Base-by-base conservation (phyloP, 30 jellyfish, hydroid and myxozoan genomes). In the Aurelia aurita region DNA sequence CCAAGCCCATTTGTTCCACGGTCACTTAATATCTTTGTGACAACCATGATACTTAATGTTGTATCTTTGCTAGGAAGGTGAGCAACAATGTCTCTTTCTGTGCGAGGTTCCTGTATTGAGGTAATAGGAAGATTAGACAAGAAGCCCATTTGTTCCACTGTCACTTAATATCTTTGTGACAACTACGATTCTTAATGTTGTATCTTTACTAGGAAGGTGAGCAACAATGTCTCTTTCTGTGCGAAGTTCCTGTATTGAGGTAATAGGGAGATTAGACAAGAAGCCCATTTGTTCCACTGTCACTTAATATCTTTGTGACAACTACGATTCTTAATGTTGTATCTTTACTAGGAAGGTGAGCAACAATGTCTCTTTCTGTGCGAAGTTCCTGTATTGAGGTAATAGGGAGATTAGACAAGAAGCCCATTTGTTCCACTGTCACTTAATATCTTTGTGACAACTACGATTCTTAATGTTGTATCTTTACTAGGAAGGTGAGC, bases 1-100 rank as follows among this genome's bases (percentile, higher is more conserved):
- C 97, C 98, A 18, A 93, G 89, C 14, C 92, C 91, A 69, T 93
- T 93, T n/a, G 98, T 93, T 39, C 98, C 98, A 13, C 98, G 89
- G 49, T 93, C 98, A 82, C 98, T 93, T 34, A 93, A 65, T 13
- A 93, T 88, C 87, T 93, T 93, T n/a, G 98, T 93, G 43, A 93
- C 98, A 20, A 93, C 98, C 98, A 93, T 93, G 43, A 93, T 93
- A 47, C 89, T 83, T 22, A 93, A 69, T 1, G 98, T 93, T 10
- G 97, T 88, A 43, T 93, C 93, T 57, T 93, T 93, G 39, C 87
- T 70, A 0, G 98, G 98, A 43, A 93, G 86, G 15, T 93, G 96
- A 63, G 85, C 78, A 27, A 93, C 72, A 9, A 93, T 85, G 70
- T 88, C 97, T 59, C 79, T 61, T 64, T 86, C 96, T n/a, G 96